Evolutionary conservation across 53 echinoderm and acorn worm species (phyloP).

Genomic region (Temnopleurus reevesii): DNA sequence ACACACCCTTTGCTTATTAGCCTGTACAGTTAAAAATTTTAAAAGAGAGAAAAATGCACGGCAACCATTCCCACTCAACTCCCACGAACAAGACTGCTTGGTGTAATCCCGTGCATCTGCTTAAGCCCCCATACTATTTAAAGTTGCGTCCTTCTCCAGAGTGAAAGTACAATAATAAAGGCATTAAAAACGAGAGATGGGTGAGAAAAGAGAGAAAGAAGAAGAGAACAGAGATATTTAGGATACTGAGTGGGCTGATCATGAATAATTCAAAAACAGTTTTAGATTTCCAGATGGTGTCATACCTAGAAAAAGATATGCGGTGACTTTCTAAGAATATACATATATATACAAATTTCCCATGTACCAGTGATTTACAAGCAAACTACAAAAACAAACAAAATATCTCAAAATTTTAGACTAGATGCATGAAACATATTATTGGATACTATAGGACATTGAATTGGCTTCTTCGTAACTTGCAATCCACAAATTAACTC

Average conservation of each 20-base stretch:
- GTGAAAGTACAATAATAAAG: constrained; percentile 24
- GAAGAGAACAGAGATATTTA: not conserved
- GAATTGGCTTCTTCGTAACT: too few species aligned
- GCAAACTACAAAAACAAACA: too few species aligned
- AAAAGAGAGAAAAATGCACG: constrained; percentile 2
- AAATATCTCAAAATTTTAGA: too few species aligned
- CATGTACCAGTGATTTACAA: not conserved
- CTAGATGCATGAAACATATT: too few species aligned
- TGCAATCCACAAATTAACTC: too few species aligned
- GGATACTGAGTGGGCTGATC: constrained; percentile 24
- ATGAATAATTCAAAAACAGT: constrained; percentile 28
- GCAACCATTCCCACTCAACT: constrained; percentile 32
- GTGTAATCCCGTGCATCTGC: constrained; percentile 43
- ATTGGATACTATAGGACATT: too few species aligned
- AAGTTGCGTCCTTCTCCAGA: constrained; percentile 23
- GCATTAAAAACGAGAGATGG: constrained; percentile 31
- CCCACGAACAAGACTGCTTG: constrained; percentile 37
- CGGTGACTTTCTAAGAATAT: constrained; percentile 32
- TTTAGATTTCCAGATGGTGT: constrained; percentile 30
- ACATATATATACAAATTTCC: not conserved
- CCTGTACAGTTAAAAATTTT: constrained; percentile 32
- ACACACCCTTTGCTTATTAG: constrained; percentile 41
- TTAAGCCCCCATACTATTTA: constrained; percentile 55
- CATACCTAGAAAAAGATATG: constrained; percentile 32
- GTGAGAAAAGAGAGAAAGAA: not conserved